Evolutionary conservation across 2,113 vertebrate species (phyloP), one percentile per base, ranked within the genome.

Genomic region (Uropsilus gracilis): DNA sequence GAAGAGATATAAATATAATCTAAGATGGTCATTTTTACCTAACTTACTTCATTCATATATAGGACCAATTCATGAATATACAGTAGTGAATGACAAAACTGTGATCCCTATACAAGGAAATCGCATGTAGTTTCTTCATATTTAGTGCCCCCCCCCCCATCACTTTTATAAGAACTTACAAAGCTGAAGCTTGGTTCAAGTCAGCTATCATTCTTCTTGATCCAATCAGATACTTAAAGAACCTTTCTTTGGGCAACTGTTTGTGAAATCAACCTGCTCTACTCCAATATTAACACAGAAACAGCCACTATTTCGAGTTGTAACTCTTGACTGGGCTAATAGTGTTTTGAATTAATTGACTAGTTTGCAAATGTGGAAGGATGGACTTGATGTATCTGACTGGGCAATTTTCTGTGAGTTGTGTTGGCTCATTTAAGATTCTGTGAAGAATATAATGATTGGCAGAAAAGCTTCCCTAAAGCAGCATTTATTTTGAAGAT

Each of bases 391-490:
- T 95, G 89, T 83, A 89, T 76, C 71, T 89, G 94, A 94, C 90
- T 94, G 86, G 73, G 78, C 64, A 93, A 94, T 95, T 96, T 96
- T 95, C 96, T 18, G 5, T 86, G 91, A 91, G 82, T 93, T 4
- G 7, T 92, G 75, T 76, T 96, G 82, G 37, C 93, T 97, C 61
- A 97, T 93, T 96, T 95, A 96, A 90, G 80, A 93, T 95, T 96
- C 94, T 95, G 69, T 95, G 93, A 97, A 94, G 96, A 96, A 76
- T 94, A 83, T 50, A 95, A 89, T 96, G 96, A 97, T 59, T 97
- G 97, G 94, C 96, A 95, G 94, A 95, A 96, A 95, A 84, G 68
- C 69, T 97, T 96, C 90, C 30, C 44, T 89, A 95, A 97, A 95
- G 78, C 68, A 95, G 91, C 64, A 89, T 95, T 96, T 96, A 93